Conservation (phyloP, 2,888 invertebrate genomes). For the Protophormia terraenovae region DNA sequence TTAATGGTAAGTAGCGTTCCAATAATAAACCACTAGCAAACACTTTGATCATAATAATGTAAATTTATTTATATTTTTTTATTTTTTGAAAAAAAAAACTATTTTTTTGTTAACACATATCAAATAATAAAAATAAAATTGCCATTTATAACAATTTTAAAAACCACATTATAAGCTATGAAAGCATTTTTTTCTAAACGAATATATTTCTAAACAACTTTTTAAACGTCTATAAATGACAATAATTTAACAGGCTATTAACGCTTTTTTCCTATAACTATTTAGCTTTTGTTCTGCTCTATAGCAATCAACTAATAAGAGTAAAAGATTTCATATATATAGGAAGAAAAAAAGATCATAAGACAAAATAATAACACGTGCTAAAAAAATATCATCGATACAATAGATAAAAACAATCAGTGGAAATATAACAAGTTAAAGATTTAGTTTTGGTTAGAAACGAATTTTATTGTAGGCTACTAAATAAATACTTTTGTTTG, state of each 20-base stretch:
- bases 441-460: background rate
- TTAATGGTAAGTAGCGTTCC: background rate
- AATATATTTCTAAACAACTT: constrained; percentile 29
- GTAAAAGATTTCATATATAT: background rate
- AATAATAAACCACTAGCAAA: constrained; percentile 15
- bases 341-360: background rate
- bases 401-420: constrained; percentile 7
- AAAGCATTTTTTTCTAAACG: background rate
- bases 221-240: constrained; percentile 53
- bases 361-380: constrained; percentile 54
- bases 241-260: constrained; percentile 61
- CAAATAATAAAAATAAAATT: background rate
- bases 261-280: constrained; percentile 27
- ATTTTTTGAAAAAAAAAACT: background rate
- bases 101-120: background rate
- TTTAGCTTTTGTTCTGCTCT: constrained; percentile 31
- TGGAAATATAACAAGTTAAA: background rate
- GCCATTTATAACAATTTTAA: constrained; percentile 3
- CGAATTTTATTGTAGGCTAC: background rate
- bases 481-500: too few species aligned
- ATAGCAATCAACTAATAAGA: constrained; percentile 43
- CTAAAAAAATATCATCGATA: constrained; percentile 55
- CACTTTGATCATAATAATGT: background rate
- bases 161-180: constrained; percentile 1
- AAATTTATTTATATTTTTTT: too few species aligned